Conservation (phyloP, 1,140 invertebrate species). For the Drosophila subpulchrella region DNA sequence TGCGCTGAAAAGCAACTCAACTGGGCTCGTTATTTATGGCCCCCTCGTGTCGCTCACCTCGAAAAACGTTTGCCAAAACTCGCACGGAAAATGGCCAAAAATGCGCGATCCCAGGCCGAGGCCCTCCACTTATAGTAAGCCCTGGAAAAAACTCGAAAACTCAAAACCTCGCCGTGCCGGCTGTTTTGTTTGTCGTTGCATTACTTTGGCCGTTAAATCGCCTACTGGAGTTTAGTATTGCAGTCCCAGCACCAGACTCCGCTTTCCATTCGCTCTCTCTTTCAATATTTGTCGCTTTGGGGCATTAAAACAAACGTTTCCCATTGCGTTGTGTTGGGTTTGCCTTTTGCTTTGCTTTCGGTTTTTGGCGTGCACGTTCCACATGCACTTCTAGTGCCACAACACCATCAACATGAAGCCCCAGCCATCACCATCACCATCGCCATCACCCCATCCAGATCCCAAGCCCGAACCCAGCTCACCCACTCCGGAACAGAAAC, state of each 20-base stretch:
- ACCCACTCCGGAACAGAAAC: conserved; percentile 37
- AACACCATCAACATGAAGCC: conserved; percentile 51
- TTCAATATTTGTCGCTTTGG: conserved; percentile 80
- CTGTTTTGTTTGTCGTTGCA: conserved; percentile 80
- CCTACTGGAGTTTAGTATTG: conserved; percentile 60
- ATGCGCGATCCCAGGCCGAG: conserved; percentile 10
- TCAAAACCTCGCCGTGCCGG: conserved; percentile 41
- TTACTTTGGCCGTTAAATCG: conserved; percentile 79
- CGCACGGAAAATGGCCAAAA: conserved; percentile 38
- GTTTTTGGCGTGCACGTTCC: conserved; percentile 57
- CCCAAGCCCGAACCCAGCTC: neutral
- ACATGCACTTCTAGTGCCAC: conserved; percentile 71
- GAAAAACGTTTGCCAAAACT: conserved; percentile 31
- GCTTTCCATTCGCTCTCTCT: conserved; percentile 28
- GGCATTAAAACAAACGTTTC: conserved; percentile 82
- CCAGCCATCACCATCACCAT: neutral
- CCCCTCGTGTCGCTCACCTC: conserved; percentile 8
- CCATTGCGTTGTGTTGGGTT: conserved; percentile 64
- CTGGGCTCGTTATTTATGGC: conserved; percentile 75
- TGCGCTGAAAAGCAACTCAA: conserved; percentile 68
- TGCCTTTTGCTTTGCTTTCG: conserved; percentile 49
- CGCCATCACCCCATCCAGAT: neutral
- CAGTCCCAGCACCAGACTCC: conserved; percentile 17
- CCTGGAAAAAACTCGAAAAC: conserved; percentile 13
- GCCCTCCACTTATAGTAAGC: neutral